These are phyloP conservation scores for Incurvaria masculella DNA, from an alignment of 2,888 invertebrate species.

Conservation along the genomic window DNA sequence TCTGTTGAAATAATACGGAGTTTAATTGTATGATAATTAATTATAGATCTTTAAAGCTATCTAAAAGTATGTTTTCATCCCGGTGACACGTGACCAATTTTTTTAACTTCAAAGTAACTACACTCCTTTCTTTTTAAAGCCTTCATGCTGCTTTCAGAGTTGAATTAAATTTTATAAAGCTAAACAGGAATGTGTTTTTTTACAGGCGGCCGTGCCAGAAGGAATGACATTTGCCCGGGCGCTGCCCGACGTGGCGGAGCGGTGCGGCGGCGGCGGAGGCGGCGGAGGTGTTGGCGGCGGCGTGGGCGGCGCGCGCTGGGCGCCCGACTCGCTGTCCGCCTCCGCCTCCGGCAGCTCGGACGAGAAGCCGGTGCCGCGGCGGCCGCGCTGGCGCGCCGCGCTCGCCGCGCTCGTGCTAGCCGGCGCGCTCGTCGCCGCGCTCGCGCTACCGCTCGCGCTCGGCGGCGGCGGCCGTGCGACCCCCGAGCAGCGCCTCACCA, in stretches of 20 bases:
- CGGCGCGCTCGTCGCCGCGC: slow-evolving; percentile 56
- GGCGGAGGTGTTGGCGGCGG: too few species aligned
- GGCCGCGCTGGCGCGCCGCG: slow-evolving; percentile 55
- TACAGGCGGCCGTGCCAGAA: slow-evolving; percentile 49
- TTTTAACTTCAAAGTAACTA: too few species aligned
- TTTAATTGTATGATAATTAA: too few species aligned
- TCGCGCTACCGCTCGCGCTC: slow-evolving; percentile 55
- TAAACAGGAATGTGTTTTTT: slow-evolving; percentile 18
- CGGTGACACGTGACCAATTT: too few species aligned
- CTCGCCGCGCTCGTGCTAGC: slow-evolving; percentile 58
- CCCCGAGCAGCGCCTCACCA: slow-evolving; percentile 63
- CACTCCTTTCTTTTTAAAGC: too few species aligned
- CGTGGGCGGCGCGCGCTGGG: slow-evolving; percentile 48
- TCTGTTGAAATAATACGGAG: too few species aligned
- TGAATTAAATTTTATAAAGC: too few species aligned
- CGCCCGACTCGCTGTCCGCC: slow-evolving; percentile 46
- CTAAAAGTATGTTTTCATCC: too few species aligned
- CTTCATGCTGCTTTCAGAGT: too few species aligned
- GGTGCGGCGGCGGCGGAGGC: too few species aligned
- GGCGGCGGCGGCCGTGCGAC: slow-evolving; percentile 47
- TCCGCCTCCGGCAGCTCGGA: slow-evolving; percentile 51
- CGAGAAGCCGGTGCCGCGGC: slow-evolving; percentile 49
- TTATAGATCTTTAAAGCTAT: too few species aligned
- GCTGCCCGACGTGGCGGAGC: slow-evolving; percentile 51
- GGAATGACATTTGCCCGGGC: slow-evolving; percentile 52